Evolutionary conservation across 2,888 invertebrate genomes (phyloP), one percentile per base, ranked within the genome.

Genomic region (Autographa pulchrina): DNA sequence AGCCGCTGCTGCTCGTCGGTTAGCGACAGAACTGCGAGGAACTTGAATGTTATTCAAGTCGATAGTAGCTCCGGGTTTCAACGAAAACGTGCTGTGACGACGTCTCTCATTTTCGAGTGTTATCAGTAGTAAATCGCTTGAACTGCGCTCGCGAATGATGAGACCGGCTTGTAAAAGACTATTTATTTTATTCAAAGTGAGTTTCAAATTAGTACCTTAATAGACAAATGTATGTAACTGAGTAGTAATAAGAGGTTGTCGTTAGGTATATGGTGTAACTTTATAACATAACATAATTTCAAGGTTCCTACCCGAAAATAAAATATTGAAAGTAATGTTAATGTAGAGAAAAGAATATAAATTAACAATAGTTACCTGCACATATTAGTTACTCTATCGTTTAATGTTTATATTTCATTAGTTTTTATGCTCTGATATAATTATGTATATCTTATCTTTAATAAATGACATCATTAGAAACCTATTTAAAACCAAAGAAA

Each of bases 281-380:
- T 74, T 82, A 82, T 80, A 68, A 80, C 70, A 70, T 75, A 82
- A 64, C 72, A 88, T 94, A 91, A 92, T 91, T 91, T 90, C 90
- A 94, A 90, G 93, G 95, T 95, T 95, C 95, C 95, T 95, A 95
- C 92, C 92, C 93, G 88, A 93, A 91, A 91, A 87, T 86, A 89
- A 91, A 89, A 90, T 88, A 76, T 76, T 67, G 70, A 85, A 82
- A 77, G 69, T 91, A 91, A 87, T 89, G 87, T 88, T 91, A 91
- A 89, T 89, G 86, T 92, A 92, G 90, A 88, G 83, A 84, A 81
- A 85, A 82, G 64, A 86, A 87, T 88, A 84, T 85, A 76, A 84
- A 73, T 69, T 80, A 88, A 84, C 82, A 88, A 88, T 89, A 91
- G 92, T 93, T 94, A 94, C 94, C 94, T 92, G 87, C 86, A 88